phyloP scores from a whole-genome alignment of 2,888 invertebrate genomes.

The Eupithecia dodoneata region DNA sequence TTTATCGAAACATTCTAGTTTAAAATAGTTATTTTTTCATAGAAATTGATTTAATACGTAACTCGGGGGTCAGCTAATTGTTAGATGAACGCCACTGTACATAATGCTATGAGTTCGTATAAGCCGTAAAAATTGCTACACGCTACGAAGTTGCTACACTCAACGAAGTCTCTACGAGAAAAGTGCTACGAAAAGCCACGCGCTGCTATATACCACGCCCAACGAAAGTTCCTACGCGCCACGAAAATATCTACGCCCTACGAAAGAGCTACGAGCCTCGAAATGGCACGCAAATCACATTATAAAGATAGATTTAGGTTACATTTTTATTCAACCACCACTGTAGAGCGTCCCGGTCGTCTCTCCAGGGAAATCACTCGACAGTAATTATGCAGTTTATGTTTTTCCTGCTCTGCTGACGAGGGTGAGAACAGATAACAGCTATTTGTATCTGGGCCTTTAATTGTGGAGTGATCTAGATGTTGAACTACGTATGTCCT shows the following conservation, averaged over 20 bases:
- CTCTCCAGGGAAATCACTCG: slow-evolving; percentile 70
- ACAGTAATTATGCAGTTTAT: slow-evolving; percentile 71
- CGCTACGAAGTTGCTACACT: neutral
- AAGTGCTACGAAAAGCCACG: neutral
- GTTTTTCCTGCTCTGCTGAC: slow-evolving; percentile 49
- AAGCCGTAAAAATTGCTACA: neutral
- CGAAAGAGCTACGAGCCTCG: neutral
- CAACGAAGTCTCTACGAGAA: too few relatives aligned
- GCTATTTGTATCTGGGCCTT: slow-evolving; percentile 9
- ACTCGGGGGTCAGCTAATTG: too few relatives aligned
- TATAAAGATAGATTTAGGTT: neutral
- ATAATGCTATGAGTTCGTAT: neutral
- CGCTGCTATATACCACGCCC: neutral
- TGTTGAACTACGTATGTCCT: neutral
- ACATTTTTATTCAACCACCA: slow-evolving; percentile 37
- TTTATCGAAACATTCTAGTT: too few relatives aligned
- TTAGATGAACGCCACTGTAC: too few relatives aligned
- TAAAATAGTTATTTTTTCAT: too few relatives aligned
- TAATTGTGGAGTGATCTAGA: neutral
- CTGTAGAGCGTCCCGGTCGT: slow-evolving; percentile 44
- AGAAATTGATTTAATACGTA: too few relatives aligned
- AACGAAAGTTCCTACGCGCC: too few relatives aligned
- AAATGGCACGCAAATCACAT: slow-evolving; percentile 1
- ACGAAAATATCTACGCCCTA: neutral
- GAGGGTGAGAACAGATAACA: slow-evolving; percentile 24